Conservation (phyloP, 2,888 invertebrate genomes). For the Zeuzera pyrina region DNA sequence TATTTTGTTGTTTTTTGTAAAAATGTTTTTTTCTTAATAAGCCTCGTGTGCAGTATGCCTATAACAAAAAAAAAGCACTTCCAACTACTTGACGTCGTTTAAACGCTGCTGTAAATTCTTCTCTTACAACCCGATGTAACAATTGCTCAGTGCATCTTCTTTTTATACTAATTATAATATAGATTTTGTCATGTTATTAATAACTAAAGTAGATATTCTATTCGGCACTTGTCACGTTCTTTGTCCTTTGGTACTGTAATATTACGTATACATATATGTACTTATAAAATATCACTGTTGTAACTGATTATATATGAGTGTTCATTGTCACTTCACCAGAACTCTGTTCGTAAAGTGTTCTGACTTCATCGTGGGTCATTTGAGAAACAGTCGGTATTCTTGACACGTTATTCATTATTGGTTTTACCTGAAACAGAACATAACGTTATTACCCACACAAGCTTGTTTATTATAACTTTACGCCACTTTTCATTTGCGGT, state of each 20-base stretch:
- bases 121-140: background rate
- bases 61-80: background rate
- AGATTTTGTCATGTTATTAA: background rate
- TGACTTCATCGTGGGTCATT: conserved; percentile 54
- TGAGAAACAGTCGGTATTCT: conserved; percentile 54
- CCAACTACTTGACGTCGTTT: background rate
- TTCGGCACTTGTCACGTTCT: conserved; percentile 16
- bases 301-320: conserved; percentile 43
- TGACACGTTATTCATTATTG: conserved; percentile 33
- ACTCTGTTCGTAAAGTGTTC: conserved; percentile 52
- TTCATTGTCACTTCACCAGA: conserved; percentile 43
- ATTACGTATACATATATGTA: conserved; percentile 12
- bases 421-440: conserved; percentile 41
- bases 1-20: too few species aligned
- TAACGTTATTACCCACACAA: too few species aligned
- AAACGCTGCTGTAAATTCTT: background rate
- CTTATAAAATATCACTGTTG: background rate
- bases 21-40: background rate
- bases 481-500: too few species aligned
- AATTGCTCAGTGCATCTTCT: background rate
- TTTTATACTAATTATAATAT: background rate
- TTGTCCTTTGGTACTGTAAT: conserved; percentile 10
- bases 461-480: too few species aligned
- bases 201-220: conserved; percentile 5
- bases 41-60: background rate